These are phyloP conservation scores for Athalia circularis DNA, from an alignment of 2,888 invertebrate genomes.

Conservation along the genomic window DNA sequence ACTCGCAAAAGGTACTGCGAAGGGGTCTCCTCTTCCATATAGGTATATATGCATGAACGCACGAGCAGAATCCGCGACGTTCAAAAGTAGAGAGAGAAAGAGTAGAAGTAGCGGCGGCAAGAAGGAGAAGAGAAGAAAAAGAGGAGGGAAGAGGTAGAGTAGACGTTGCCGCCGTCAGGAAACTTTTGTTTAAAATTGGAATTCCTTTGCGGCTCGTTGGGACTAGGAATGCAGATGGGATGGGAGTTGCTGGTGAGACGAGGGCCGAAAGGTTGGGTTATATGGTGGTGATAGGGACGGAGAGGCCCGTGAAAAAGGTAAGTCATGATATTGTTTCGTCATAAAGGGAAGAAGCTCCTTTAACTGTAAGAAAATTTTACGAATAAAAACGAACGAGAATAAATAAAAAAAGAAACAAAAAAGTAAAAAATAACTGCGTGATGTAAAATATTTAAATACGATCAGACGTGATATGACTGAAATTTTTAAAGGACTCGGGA, in stretches of 20 bases:
- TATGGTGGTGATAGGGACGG: constrained; percentile 51
- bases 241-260: constrained; percentile 56
- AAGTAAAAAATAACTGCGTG: not conserved
- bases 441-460: constrained; percentile 18
- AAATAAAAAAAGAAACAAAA: not conserved
- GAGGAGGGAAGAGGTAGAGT: constrained; percentile 39
- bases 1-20: not conserved
- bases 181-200: constrained; percentile 71
- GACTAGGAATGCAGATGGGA: constrained; percentile 69
- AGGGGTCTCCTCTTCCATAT: constrained; percentile 22
- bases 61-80: constrained; percentile 58
- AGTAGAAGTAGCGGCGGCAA: constrained; percentile 13
- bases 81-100: constrained; percentile 44
- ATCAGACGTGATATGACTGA: not conserved
- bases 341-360: constrained; percentile 57
- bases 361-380: constrained; percentile 48
- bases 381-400: not conserved
- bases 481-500: not conserved
- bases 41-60: constrained; percentile 59
- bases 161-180: constrained; percentile 65
- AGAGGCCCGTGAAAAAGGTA: constrained; percentile 51
- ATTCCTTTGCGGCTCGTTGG: constrained; percentile 70
- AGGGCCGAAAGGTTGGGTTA: constrained; percentile 54
- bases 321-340: constrained; percentile 63
- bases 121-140: not conserved